phyloP scores from a whole-genome alignment of 2,113 vertebrate genomes.

The Manacus vitellinus region DNA sequence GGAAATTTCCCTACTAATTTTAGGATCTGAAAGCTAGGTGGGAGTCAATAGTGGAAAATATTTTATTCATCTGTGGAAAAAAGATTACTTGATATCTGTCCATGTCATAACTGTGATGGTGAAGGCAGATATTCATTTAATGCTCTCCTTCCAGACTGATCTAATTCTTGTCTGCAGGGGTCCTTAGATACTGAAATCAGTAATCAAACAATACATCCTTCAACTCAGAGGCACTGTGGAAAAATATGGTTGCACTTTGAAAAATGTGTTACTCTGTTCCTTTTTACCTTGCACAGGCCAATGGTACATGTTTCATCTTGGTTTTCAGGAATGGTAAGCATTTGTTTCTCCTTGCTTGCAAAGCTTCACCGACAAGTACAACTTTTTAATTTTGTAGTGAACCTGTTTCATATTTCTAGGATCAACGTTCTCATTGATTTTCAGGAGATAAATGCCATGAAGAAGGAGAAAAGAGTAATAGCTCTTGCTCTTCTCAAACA shows the following conservation, averaged over 20 bases:
- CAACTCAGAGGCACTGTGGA: neutral
- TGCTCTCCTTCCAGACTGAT: neutral
- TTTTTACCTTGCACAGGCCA: neutral
- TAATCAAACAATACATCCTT: neutral
- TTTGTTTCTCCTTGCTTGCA: neutral
- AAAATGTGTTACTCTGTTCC: neutral
- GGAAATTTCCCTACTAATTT: neutral
- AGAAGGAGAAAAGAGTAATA: neutral
- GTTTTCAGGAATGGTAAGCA: neutral
- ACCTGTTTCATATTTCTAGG: neutral
- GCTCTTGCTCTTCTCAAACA: neutral
- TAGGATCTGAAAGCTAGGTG: neutral
- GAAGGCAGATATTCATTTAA: neutral
- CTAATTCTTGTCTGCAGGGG: neutral
- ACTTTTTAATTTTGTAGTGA: neutral
- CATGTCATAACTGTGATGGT: neutral
- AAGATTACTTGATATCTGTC: neutral
- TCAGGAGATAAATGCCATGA: neutral
- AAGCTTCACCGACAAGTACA: neutral
- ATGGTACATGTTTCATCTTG: neutral
- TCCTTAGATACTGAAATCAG: neutral
- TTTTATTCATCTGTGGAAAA: neutral
- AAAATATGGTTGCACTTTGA: neutral
- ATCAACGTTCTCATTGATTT: neutral
- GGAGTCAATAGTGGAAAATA: neutral